phyloP scores from a whole-genome alignment of 1,140 invertebrate species.

The Drosophila oshimai region DNA sequence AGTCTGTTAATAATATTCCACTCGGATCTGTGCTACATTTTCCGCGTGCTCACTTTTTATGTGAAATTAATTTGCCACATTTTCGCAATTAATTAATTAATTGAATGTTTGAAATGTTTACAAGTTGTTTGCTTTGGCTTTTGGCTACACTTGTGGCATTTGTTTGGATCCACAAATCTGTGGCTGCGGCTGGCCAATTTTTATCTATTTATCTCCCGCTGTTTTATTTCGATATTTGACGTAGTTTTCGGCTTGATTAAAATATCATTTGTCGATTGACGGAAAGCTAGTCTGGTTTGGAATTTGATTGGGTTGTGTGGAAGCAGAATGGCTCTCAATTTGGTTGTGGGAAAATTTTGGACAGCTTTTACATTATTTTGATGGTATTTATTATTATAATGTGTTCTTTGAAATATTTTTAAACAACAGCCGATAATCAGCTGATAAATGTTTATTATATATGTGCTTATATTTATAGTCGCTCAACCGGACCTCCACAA shows the following conservation, averaged over 20 bases:
- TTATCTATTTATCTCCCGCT: slow-evolving; percentile 79
- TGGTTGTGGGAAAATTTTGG: neutral
- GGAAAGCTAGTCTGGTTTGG: slow-evolving; percentile 20
- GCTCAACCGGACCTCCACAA: no score
- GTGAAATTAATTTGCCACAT: slow-evolving; percentile 73
- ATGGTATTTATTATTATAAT: neutral
- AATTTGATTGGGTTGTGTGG: slow-evolving; percentile 6
- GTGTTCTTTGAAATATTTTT: neutral
- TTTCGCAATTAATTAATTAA: slow-evolving; percentile 76
- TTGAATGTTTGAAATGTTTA: slow-evolving; percentile 72
- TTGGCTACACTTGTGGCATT: slow-evolving; percentile 18
- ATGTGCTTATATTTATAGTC: no score
- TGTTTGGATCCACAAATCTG: slow-evolving; percentile 23
- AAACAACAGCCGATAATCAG: no score
- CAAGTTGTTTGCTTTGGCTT: slow-evolving; percentile 37
- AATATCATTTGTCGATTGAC: slow-evolving; percentile 56
- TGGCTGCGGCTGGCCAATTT: slow-evolving; percentile 45
- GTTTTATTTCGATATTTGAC: slow-evolving; percentile 77
- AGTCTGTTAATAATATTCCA: slow-evolving; percentile 54
- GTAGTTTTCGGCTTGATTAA: slow-evolving; percentile 74
- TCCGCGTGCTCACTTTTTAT: slow-evolving; percentile 42
- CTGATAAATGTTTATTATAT: no score
- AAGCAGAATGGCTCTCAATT: neutral
- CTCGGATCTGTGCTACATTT: slow-evolving; percentile 20
- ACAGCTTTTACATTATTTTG: neutral